A percentile compares a stretch with the other conserved stretches of the same genome.
Conservation (phyloP, 2,888 invertebrate genomes). For the Uloborus plumipes region DNA sequence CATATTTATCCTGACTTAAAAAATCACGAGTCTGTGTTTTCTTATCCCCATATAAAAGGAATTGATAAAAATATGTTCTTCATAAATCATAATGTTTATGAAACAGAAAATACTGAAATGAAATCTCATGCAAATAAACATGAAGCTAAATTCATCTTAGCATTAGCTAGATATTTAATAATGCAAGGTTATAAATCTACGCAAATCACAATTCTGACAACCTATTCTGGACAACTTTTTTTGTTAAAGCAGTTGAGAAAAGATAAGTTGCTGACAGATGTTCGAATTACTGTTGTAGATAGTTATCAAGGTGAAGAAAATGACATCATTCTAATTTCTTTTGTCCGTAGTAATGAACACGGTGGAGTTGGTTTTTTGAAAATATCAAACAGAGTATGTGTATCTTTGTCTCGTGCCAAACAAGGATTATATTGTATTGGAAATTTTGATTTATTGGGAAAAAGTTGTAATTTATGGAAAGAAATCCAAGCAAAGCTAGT, state of each 20-base stretch:
- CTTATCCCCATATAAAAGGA: conserved; percentile 68
- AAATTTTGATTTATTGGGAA: conserved; percentile 42
- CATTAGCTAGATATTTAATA: conserved; percentile 67
- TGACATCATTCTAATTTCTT: conserved; percentile 68
- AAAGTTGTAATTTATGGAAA: conserved; percentile 37
- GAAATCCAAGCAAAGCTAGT: background rate
- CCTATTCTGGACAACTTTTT: conserved; percentile 70
- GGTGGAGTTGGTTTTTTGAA: conserved; percentile 69
- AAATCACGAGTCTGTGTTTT: conserved; percentile 67
- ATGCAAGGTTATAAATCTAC: conserved; percentile 67
- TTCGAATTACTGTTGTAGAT: conserved; percentile 65
- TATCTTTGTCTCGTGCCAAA: conserved; percentile 61
- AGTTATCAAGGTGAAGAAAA: conserved; percentile 68
- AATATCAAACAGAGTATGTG: conserved; percentile 69
- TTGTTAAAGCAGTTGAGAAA: conserved; percentile 36
- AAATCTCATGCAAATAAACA: conserved; percentile 67
- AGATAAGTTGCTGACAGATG: background rate
- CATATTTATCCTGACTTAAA: conserved; percentile 69
- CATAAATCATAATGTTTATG: conserved; percentile 63
- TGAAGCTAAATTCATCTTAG: conserved; percentile 68
- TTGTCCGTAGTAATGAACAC: conserved; percentile 68
- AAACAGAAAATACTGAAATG: conserved; percentile 51
- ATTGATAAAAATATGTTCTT: conserved; percentile 69
- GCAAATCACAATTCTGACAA: conserved; percentile 71
- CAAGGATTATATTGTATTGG: conserved; percentile 62